These are phyloP conservation scores for Drosophila sucinea DNA, from an alignment of 1,140 invertebrate genomes.

Conservation along the genomic window DNA sequence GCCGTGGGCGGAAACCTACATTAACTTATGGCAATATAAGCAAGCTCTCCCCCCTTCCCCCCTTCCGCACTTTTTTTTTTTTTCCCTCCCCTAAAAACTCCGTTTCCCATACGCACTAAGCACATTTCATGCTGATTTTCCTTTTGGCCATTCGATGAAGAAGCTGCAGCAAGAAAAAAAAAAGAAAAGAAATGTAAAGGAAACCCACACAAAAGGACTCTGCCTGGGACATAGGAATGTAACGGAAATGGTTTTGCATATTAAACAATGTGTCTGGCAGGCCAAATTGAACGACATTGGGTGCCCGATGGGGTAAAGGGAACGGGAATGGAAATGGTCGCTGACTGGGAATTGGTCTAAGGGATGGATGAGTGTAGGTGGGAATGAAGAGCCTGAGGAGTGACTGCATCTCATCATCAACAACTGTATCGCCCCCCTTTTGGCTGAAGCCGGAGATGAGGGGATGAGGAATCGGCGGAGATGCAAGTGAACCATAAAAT, in stretches of 20 bases:
- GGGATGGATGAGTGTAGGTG: not conserved
- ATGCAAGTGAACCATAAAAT: slow-evolving; percentile 77
- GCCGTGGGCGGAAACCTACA: slow-evolving; percentile 47
- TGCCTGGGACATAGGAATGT: slow-evolving; percentile 53
- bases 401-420: slow-evolving; percentile 52
- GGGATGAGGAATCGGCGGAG: slow-evolving; percentile 1
- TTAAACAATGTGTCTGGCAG: slow-evolving; percentile 69
- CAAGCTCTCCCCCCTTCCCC: slow-evolving; percentile 4
- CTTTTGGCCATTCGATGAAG: slow-evolving; percentile 57
- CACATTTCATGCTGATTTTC: slow-evolving; percentile 78
- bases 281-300: slow-evolving; percentile 37
- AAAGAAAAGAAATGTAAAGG: not conserved
- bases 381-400: slow-evolving; percentile 22
- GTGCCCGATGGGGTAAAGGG: slow-evolving; percentile 24
- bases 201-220: slow-evolving; percentile 26
- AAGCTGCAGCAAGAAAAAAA: not conserved
- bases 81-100: not conserved
- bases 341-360: slow-evolving; percentile 1
- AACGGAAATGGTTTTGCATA: slow-evolving; percentile 80
- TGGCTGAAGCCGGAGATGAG: not conserved
- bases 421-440: slow-evolving; percentile 38
- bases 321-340: not conserved
- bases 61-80: not conserved
- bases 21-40: slow-evolving; percentile 49
- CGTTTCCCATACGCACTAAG: slow-evolving; percentile 51